phyloP scores from a whole-genome alignment of 2,888 invertebrate species.

The Clistopyga incitator region DNA sequence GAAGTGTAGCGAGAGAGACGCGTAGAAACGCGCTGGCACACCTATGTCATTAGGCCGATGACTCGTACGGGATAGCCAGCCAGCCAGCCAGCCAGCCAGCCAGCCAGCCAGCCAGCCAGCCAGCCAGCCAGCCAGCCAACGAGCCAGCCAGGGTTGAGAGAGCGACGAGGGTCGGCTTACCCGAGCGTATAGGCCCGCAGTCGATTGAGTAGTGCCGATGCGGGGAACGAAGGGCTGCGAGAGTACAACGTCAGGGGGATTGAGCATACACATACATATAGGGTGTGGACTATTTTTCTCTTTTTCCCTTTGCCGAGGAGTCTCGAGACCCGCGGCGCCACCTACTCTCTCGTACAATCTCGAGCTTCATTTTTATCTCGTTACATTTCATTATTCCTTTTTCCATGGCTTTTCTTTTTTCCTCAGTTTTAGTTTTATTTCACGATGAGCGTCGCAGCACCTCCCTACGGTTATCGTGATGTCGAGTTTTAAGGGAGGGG shows the following conservation, averaged over 20 bases:
- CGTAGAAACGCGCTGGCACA: slow-evolving; percentile 69
- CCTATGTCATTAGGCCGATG: slow-evolving; percentile 79
- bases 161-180: slow-evolving; percentile 72
- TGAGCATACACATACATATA: slow-evolving; percentile 23
- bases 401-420: slow-evolving; percentile 45
- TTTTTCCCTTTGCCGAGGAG: slow-evolving; percentile 25
- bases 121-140: too few relatives aligned
- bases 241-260: slow-evolving; percentile 47
- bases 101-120: too few relatives aligned
- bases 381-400: slow-evolving; percentile 76
- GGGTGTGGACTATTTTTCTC: slow-evolving; percentile 31
- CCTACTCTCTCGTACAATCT: too few relatives aligned
- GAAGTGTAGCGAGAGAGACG: slow-evolving; percentile 42
- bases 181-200: slow-evolving; percentile 65
- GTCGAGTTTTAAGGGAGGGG: slow-evolving; percentile 16
- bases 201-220: slow-evolving; percentile 38
- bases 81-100: too few relatives aligned
- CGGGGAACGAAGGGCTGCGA: slow-evolving; percentile 42
- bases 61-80: slow-evolving; percentile 75
- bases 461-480: slow-evolving; percentile 31
- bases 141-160: slow-evolving; percentile 66
- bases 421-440: slow-evolving; percentile 16
- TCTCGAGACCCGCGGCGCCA: slow-evolving; percentile 63
- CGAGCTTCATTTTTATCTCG: slow-evolving; percentile 77
- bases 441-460: slow-evolving; percentile 38